Conservation (phyloP, 2,888 invertebrate genomes). For the Trisateles emortualis region DNA sequence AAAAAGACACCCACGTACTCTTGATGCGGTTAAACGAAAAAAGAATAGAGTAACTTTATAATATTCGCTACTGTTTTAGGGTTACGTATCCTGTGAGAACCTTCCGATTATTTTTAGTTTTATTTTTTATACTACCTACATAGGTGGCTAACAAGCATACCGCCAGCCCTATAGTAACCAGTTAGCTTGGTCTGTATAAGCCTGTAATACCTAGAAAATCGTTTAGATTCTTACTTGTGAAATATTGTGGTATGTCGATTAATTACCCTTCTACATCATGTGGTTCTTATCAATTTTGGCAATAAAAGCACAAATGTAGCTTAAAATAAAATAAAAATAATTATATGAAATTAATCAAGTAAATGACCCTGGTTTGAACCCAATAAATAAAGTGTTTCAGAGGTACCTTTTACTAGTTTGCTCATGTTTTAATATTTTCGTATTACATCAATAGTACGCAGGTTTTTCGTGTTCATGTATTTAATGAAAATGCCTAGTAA, state of each 20-base stretch:
- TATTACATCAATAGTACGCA: neutral
- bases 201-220: too few relatives aligned
- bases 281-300: neutral
- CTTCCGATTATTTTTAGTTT: neutral
- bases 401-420: neutral
- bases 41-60: constrained; percentile 37
- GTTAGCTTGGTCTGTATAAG: too few relatives aligned
- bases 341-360: neutral
- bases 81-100: constrained; percentile 8
- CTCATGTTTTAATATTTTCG: neutral
- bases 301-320: neutral
- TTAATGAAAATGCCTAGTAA: constrained; percentile 2
- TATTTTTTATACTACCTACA: too few relatives aligned
- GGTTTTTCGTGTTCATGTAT: neutral
- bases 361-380: neutral
- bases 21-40: constrained; percentile 68
- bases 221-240: too few relatives aligned
- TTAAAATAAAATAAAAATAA: neutral
- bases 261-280: neutral
- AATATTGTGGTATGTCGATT: neutral
- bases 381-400: neutral
- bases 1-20: constrained; percentile 61
- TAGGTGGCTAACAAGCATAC: too few relatives aligned
- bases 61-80: constrained; percentile 36
- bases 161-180: too few relatives aligned